A percentile compares a stretch with the other conserved stretches of the same genome.
Conservation (phyloP, 2,888 invertebrate genomes). For the Xanthorhoe designata region DNA sequence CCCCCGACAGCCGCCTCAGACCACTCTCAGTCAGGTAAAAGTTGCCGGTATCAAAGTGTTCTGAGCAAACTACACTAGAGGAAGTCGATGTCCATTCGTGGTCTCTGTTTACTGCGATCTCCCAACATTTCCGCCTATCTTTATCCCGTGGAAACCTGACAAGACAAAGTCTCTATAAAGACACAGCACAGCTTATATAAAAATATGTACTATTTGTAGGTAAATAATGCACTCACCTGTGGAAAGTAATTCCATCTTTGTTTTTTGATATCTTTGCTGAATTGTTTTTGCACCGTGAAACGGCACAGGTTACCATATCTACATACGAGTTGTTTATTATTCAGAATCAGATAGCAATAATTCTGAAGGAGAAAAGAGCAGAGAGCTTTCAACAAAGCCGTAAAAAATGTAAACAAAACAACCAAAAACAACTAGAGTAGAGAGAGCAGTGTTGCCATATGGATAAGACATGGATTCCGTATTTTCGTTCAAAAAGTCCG, state of each 20-base stretch:
- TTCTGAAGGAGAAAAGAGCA: no score
- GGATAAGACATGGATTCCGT: no score
- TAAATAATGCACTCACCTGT: conserved; percentile 58
- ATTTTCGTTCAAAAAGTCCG: no score
- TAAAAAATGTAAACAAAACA: no score
- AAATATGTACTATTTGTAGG: conserved; percentile 6
- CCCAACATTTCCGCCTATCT: conserved; percentile 66
- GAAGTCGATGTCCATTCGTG: conserved; percentile 64
- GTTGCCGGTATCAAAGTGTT: conserved; percentile 67
- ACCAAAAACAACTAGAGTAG: no score
- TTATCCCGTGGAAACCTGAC: conserved; percentile 69
- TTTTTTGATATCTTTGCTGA: conserved; percentile 72
- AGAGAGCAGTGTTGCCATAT: no score
- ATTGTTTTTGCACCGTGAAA: conserved; percentile 68
- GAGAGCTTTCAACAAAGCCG: no score
- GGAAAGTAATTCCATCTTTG: conserved; percentile 74
- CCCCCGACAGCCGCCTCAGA: conserved; percentile 60
- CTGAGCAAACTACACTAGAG: conserved; percentile 73
- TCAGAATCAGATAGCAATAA: not conserved
- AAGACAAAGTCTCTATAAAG: not conserved
- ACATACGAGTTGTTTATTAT: not conserved
- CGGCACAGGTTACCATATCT: conserved; percentile 66
- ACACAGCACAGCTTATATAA: not conserved
- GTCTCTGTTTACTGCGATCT: conserved; percentile 69
- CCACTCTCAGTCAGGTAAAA: conserved; percentile 74